Evolutionary conservation across 2,888 invertebrate species (phyloP), one percentile per base, ranked within the genome.

Genomic region (Podabrus alpinus): DNA sequence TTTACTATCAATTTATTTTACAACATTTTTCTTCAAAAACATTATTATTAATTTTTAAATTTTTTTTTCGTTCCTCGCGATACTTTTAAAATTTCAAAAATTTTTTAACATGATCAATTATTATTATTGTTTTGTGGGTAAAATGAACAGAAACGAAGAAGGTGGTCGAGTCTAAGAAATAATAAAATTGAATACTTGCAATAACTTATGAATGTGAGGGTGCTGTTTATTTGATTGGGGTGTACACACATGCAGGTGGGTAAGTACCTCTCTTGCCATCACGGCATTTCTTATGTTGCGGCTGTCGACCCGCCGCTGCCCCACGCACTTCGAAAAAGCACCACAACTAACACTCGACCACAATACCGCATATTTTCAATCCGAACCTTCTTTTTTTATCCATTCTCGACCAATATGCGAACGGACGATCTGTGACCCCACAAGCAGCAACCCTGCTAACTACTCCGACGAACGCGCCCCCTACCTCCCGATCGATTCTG

Each of bases 261-360:
- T 68, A 69, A 79, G 81, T 91, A 92, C 91, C 91, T 91, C 92
- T 91, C 91, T 91, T 90, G 92, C 91, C 92, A 91, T 91, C 90
- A 91, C 91, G 91, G 91, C 92, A 91, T 91, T 89, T 89, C 87
- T 90, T 90, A 89, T 89, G 89, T 89, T 89, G 90, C 89, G 89
- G 87, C 86, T 84, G 83, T 81, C 82, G 82, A 82, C 82, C 84
- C 84, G 86, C 85, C 85, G 85, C 84, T 79, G 82, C 80, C 81
- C 78, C 79, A 75, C 81, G 72, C 77, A 74, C 80, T 74, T 79
- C 80, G 80, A 80, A 80, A 78, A 76, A 72, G 76, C 83, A 83
- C 83, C 80, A 80, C 79, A 83, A 84, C 83, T 80, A 77, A 78
- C 84, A 85, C 85, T 84, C 83, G 78, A 83, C 82, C 82, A 80